Conservation (phyloP, 1,140 invertebrate species). For the Leptopilina clavipes region DNA sequence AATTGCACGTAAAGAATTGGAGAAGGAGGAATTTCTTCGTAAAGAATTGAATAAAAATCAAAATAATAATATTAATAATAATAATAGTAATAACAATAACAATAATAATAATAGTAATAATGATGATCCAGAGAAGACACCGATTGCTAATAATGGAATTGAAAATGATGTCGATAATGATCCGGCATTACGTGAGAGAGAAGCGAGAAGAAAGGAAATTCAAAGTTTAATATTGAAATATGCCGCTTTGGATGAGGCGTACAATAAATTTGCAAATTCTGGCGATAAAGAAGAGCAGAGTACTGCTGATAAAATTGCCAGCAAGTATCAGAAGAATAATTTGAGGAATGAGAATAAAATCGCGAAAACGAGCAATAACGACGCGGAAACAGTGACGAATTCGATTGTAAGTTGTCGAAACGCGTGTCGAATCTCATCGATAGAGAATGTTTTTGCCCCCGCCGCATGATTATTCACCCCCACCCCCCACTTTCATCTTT, state of each 20-base stretch:
- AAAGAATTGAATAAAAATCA: not conserved
- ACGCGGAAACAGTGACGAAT: slow-evolving; percentile 43
- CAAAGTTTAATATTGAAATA: slow-evolving; percentile 87
- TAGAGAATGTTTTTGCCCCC: slow-evolving; percentile 36
- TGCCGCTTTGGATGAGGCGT: slow-evolving; percentile 81
- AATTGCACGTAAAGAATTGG: not conserved
- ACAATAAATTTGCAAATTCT: slow-evolving; percentile 43
- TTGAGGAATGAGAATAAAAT: slow-evolving; percentile 44
- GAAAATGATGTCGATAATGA: slow-evolving; percentile 76
- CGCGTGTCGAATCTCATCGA: slow-evolving; percentile 38
- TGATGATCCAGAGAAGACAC: slow-evolving; percentile 65
- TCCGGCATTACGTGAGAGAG: slow-evolving; percentile 79
- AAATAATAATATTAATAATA: not conserved
- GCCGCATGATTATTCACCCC: slow-evolving; percentile 30
- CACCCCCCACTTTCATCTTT: slow-evolving; percentile 33
- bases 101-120: not conserved
- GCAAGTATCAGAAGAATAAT: slow-evolving; percentile 67
- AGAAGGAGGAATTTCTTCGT: slow-evolving; percentile 52
- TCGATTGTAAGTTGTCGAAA: slow-evolving; percentile 68
- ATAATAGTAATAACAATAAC: no score
- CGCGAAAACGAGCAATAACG: slow-evolving; percentile 49
- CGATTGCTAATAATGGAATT: slow-evolving; percentile 68
- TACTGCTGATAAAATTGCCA: slow-evolving; percentile 72
- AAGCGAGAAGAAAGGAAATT: slow-evolving; percentile 86
- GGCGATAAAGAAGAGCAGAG: slow-evolving; percentile 57